A percentile compares a stretch with the other conserved stretches of the same genome.
Conservation (phyloP, 2,113 vertebrate species). For the Aviceda subcristata region DNA sequence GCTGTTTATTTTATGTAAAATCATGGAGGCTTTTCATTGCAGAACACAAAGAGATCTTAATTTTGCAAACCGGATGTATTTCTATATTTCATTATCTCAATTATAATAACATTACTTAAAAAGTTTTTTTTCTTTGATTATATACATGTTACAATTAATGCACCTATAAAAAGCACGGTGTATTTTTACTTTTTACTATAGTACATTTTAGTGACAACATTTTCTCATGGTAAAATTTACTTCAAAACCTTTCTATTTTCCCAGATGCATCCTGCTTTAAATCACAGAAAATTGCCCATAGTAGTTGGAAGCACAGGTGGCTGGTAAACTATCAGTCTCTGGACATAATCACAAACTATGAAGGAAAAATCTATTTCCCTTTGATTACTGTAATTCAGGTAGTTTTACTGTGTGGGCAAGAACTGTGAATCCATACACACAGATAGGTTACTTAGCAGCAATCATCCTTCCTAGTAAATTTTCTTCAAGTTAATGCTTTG, state of each 20-base stretch:
- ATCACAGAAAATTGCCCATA: not conserved
- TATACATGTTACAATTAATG: not conserved
- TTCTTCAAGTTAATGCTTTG: not conserved
- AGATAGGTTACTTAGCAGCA: not conserved
- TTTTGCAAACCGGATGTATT: not conserved
- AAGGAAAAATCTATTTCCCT: not conserved
- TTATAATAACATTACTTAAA: not conserved
- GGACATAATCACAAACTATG: not conserved
- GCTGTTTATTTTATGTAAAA: not conserved
- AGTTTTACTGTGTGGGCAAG: not conserved
- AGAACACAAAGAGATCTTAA: not conserved
- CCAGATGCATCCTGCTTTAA: not conserved
- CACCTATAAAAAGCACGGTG: not conserved
- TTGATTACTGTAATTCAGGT: conserved; percentile 3
- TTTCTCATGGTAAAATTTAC: not conserved
- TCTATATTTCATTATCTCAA: not conserved
- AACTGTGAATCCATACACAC: not conserved
- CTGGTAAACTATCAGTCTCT: not conserved
- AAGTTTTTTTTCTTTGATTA: not conserved
- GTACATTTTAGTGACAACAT: not conserved
- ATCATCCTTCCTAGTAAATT: not conserved
- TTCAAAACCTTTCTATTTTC: not conserved
- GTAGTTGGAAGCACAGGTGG: not conserved
- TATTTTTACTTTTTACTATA: not conserved
- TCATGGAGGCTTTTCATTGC: not conserved